phyloP scores from a whole-genome alignment of 2,888 invertebrate genomes.

The Chamaedrilus cognettii region DNA sequence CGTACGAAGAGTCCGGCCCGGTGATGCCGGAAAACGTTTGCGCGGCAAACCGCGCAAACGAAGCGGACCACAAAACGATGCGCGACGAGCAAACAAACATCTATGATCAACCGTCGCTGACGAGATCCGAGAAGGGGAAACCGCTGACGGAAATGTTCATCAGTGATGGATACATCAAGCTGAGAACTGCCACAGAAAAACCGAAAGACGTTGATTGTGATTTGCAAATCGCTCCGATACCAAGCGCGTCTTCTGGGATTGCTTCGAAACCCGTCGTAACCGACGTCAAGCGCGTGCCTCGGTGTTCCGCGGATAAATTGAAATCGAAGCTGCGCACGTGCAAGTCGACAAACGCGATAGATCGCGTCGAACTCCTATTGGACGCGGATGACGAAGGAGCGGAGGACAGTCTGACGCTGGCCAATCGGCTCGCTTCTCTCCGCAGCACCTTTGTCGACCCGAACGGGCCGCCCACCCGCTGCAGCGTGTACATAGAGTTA shows the following conservation, averaged over 20 bases:
- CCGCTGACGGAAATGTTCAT: slow-evolving; percentile 1
- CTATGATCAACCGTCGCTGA: neutral
- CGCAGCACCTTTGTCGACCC: slow-evolving; percentile 25
- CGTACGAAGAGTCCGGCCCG: too few relatives aligned
- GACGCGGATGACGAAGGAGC: neutral
- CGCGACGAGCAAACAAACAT: neutral
- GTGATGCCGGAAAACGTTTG: neutral
- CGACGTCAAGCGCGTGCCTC: neutral
- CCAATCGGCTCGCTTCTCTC: neutral
- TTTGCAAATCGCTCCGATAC: neutral
- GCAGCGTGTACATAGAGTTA: slow-evolving; percentile 20
- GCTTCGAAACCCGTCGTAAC: neutral
- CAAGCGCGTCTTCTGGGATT: neutral
- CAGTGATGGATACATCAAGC: slow-evolving; percentile 11
- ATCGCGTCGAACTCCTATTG: slow-evolving; percentile 5
- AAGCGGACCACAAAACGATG: neutral
- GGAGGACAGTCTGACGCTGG: neutral
- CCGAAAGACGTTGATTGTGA: neutral
- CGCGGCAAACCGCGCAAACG: neutral
- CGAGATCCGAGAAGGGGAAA: neutral
- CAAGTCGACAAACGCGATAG: slow-evolving; percentile 6
- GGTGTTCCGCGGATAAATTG: neutral
- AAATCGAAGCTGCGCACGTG: neutral
- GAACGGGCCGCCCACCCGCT: neutral
- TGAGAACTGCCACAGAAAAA: neutral